phyloP scores from a whole-genome alignment of 2,888 invertebrate genomes.

The Pandemis cinnamomeana region DNA sequence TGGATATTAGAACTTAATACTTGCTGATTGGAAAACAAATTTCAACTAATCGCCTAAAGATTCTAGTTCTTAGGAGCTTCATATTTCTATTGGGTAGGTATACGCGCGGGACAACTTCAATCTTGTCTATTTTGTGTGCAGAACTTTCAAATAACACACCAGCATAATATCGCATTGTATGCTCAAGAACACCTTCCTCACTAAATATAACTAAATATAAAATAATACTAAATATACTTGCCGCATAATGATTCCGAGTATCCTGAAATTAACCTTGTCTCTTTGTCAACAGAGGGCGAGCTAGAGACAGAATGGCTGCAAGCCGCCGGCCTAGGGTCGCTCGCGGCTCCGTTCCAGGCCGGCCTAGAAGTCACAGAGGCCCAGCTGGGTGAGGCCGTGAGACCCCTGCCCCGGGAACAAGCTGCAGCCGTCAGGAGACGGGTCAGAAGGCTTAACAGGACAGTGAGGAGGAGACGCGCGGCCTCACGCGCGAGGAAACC shows the following conservation, averaged over 20 bases:
- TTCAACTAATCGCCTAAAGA: background rate
- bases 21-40: background rate
- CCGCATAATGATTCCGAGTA: background rate
- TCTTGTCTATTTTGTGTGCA: no score
- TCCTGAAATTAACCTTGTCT: slow-evolving; percentile 37
- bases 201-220: no score
- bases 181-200: background rate
- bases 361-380: slow-evolving; percentile 88
- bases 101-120: no score
- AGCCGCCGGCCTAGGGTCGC: slow-evolving; percentile 88
- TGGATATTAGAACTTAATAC: slow-evolving; percentile 22
- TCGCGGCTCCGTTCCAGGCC: slow-evolving; percentile 88
- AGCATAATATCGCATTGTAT: no score
- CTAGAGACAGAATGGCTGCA: slow-evolving; percentile 91
- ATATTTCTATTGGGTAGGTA: no score
- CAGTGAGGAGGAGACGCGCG: slow-evolving; percentile 86
- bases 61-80: no score
- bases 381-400: slow-evolving; percentile 86
- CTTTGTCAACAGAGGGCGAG: slow-evolving; percentile 87
- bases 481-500: slow-evolving; percentile 86
- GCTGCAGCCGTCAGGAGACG: slow-evolving; percentile 91
- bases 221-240: no score
- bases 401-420: slow-evolving; percentile 88
- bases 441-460: slow-evolving; percentile 90
- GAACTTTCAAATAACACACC: no score